phyloP scores from a whole-genome alignment of 2,888 invertebrate species.

The Pasiphila rectangulata region DNA sequence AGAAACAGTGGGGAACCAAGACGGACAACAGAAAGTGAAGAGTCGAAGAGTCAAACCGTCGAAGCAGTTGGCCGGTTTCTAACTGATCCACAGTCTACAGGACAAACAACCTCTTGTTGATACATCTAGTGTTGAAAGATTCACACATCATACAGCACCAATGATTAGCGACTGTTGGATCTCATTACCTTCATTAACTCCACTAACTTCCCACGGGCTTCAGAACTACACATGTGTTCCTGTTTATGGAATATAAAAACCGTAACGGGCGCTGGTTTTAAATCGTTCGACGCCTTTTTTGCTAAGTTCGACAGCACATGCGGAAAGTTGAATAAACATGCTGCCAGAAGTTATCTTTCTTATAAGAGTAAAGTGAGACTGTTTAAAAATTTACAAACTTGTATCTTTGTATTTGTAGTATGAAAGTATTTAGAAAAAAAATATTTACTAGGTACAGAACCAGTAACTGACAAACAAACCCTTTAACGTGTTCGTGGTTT shows the following conservation, averaged over 20 bases:
- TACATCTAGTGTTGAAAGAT: slow-evolving; percentile 22
- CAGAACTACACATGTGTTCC: slow-evolving; percentile 67
- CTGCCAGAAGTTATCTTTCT: slow-evolving; percentile 24
- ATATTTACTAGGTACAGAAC: too few relatives aligned
- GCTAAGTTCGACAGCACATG: slow-evolving; percentile 28
- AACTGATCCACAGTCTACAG: slow-evolving; percentile 12
- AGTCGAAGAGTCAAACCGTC: not conserved
- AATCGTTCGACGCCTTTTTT: slow-evolving; percentile 63
- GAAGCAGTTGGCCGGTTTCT: too few relatives aligned
- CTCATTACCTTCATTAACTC: slow-evolving; percentile 62
- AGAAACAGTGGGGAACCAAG: too few relatives aligned
- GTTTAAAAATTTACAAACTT: slow-evolving; percentile 9
- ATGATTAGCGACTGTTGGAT: slow-evolving; percentile 64
- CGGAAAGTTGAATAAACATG: slow-evolving; percentile 44
- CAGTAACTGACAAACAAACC: too few relatives aligned
- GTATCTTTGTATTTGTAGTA: not conserved
- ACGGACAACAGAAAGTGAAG: not conserved
- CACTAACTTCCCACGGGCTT: slow-evolving; percentile 62
- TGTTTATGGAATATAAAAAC: slow-evolving; percentile 57
- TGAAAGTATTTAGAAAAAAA: slow-evolving; percentile 1
- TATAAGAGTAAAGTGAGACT: slow-evolving; percentile 2
- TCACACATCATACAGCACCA: slow-evolving; percentile 31
- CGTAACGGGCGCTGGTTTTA: slow-evolving; percentile 49
- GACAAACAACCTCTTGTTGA: slow-evolving; percentile 27
- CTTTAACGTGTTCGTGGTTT: too few relatives aligned